A percentile compares a stretch with the other conserved stretches of the same genome.
Evolutionary conservation across 2,113 vertebrate genomes (phyloP).

Genomic region (Amazona vittata): DNA sequence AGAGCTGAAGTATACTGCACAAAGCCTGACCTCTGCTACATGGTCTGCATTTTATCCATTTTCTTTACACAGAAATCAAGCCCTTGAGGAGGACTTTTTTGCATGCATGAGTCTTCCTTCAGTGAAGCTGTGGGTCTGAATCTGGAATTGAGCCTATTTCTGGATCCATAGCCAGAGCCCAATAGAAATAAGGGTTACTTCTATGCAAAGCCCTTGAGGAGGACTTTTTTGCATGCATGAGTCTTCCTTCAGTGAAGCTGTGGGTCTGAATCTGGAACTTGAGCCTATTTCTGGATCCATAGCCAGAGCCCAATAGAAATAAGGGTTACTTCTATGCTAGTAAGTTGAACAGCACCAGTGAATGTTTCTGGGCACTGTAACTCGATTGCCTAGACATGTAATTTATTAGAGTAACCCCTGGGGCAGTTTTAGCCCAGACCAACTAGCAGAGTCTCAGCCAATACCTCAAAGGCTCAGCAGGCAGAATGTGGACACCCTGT

Average conservation of each 20-base stretch:
- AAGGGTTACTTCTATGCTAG: background rate
- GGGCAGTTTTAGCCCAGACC: background rate
- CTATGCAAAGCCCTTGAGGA: background rate
- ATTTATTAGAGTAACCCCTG: background rate
- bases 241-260: background rate
- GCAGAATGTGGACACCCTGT: background rate
- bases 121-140: background rate
- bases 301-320: background rate
- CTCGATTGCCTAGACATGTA: rapidly evolving
- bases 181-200: background rate
- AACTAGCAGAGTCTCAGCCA: background rate
- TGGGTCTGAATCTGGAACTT: background rate
- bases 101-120: background rate
- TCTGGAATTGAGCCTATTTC: background rate
- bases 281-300: background rate
- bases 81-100: background rate
- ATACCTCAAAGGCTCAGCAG: background rate
- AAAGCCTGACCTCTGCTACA: background rate
- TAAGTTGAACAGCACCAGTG: background rate
- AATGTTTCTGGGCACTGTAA: background rate
- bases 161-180: background rate
- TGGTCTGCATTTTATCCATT: background rate
- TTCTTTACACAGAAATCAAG: background rate
- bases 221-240: background rate
- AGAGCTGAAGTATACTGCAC: background rate